Evolutionary conservation across 2,888 invertebrate genomes (phyloP).

Genomic region (Drosophila seclusa): DNA sequence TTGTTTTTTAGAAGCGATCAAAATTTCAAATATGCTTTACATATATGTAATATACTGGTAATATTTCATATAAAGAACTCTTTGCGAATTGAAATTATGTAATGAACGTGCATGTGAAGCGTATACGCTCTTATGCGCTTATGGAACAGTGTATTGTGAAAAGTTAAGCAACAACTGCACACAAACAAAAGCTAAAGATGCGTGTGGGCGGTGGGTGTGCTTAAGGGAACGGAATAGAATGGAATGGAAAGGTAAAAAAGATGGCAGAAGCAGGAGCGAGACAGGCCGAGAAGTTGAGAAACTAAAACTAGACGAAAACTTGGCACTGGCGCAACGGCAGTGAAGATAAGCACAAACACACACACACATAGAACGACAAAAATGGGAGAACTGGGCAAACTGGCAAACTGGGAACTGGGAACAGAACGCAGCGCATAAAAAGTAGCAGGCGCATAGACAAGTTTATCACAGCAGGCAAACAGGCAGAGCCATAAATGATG

Average conservation of each 20-base stretch:
- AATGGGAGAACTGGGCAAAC: slow-evolving; percentile 18
- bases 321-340: slow-evolving; percentile 59
- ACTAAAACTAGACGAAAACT: slow-evolving; percentile 75
- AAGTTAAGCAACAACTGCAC: slow-evolving; percentile 7
- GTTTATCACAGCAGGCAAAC: slow-evolving; percentile 56
- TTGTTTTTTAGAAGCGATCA: not conserved
- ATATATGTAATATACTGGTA: not conserved
- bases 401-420: slow-evolving; percentile 25
- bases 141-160: not conserved
- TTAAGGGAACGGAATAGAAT: slow-evolving; percentile 9
- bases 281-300: slow-evolving; percentile 32
- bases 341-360: slow-evolving; percentile 57
- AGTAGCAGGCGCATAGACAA: slow-evolving; percentile 64
- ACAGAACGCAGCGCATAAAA: slow-evolving; percentile 50
- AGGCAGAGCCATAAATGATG: slow-evolving; percentile 50
- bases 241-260: slow-evolving; percentile 7
- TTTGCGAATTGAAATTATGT: not conserved
- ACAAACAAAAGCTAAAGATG: slow-evolving; percentile 37
- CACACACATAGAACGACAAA: not conserved
- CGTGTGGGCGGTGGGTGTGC: slow-evolving; percentile 73
- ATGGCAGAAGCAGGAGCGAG: slow-evolving; percentile 16
- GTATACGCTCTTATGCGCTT: not conserved
- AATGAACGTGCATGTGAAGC: not conserved
- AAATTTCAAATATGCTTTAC: not conserved
- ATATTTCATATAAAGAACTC: not conserved